Evolutionary conservation across 2,797 vertebrate genomes (phyloP), one percentile per base, ranked within the genome.

Genomic region (Aldrovandia affinis): DNA sequence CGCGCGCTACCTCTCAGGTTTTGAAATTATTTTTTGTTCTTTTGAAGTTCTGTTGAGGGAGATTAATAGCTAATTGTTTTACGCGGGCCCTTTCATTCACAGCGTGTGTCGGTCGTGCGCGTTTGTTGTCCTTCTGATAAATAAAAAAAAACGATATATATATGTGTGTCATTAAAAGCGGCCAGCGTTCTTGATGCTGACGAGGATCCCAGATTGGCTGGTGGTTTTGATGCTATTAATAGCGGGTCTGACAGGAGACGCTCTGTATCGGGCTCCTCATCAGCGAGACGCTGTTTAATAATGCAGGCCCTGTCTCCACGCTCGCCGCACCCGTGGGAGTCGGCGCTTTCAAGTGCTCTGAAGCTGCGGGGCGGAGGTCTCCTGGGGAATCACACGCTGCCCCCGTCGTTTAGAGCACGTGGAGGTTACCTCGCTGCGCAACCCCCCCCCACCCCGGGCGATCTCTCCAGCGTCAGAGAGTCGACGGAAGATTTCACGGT

Each of bases 171-270:
- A n/a, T n/a, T n/a, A 65, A 9, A 78, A 78, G n/a, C 3, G 15
- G 8, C 44, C 7, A 1, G 42, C 77, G 25, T 36, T n/a, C 25
- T 22, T 3, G 77, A 52, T 2, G 2, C 77, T 25, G 77, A 78
- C 25, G 12, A 78, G 5, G 4, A 52, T 28, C 25, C 15, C 39
- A 50, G 42, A 78, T 78, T 78, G n/a, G 25, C 25, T 0, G 15
- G 39, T 42, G 50, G 20, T 12, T 78, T 78, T 47, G 77, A 50
- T 8, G 42, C 42, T 78, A 78, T 78, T 50, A 78, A 78, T 52
- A 47, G 44, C 1, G 2, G 18, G 73, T 2, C 10, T 44, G 73
- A 50, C 68, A 1, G 36, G 15, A 39, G 68, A 20, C 33, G 0
- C 33, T 73, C 36, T 18, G 68, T 1, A 14, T 1, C 20, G 8